Evolutionary conservation across 2,113 vertebrate species (phyloP).

Genomic region (Dasypus novemcinctus): DNA sequence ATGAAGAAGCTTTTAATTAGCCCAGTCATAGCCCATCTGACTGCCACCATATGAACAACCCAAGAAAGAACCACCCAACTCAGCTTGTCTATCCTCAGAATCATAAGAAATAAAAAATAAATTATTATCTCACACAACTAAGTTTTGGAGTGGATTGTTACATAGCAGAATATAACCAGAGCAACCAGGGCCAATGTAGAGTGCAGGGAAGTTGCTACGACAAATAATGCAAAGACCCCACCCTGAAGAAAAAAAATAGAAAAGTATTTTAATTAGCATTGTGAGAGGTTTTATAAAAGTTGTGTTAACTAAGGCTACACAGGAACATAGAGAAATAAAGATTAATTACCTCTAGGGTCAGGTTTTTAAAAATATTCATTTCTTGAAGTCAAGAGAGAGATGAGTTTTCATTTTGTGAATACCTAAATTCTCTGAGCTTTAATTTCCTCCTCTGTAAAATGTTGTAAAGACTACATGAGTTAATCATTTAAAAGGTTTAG

Average conservation of each 20-base stretch:
- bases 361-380: not conserved
- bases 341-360: not conserved
- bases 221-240: not conserved
- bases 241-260: not conserved
- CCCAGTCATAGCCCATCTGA: not conserved
- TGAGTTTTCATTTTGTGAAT: not conserved
- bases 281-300: not conserved
- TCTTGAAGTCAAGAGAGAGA: not conserved
- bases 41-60: not conserved
- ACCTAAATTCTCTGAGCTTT: no score
- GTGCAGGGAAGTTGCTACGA: not conserved
- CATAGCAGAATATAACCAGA: not conserved
- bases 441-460: no score
- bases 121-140: not conserved
- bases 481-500: not conserved
- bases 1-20: not conserved
- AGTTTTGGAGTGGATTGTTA: not conserved
- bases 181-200: not conserved
- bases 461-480: not conserved
- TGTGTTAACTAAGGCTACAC: not conserved
- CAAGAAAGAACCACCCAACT: not conserved
- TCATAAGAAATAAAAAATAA: not conserved
- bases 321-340: not conserved
- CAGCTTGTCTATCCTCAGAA: not conserved
- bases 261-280: not conserved